These are phyloP conservation scores for Branchinecta lynchi DNA, from an alignment of 1,140 invertebrate genomes.

Conservation along the genomic window DNA sequence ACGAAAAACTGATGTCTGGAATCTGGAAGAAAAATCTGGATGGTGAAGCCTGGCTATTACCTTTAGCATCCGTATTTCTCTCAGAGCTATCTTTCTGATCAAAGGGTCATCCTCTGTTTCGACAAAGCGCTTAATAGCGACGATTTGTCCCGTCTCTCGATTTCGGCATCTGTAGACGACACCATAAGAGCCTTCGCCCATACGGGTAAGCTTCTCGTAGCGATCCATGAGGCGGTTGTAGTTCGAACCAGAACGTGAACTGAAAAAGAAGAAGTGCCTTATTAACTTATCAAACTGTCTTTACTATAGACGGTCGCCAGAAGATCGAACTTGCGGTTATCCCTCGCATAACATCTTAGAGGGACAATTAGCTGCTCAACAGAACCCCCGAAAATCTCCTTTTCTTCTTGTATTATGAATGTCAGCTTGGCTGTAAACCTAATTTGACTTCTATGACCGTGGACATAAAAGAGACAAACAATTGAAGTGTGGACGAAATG, in stretches of 20 bases:
- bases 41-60: conserved; percentile 37
- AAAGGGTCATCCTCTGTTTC: conserved; percentile 97
- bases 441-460: no score
- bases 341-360: background rate
- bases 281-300: background rate
- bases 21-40: no score
- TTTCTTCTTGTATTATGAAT: background rate
- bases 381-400: background rate
- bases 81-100: conserved; percentile 91
- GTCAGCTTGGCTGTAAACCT: no score
- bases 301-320: background rate
- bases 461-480: no score
- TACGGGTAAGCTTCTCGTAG: conserved; percentile 88
- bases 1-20: background rate
- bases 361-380: background rate
- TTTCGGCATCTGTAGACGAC: conserved; percentile 97
- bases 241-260: background rate
- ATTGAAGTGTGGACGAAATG: no score
- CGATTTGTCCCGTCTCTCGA: conserved; percentile 82
- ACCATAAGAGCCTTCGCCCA: conserved; percentile 97
- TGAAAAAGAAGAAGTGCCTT: background rate
- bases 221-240: conserved; percentile 66
- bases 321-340: background rate
- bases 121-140: conserved; percentile 97
- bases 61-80: conserved; percentile 95